phyloP scores from a whole-genome alignment of 2,797 vertebrate genomes.

The Silurus aristotelis region DNA sequence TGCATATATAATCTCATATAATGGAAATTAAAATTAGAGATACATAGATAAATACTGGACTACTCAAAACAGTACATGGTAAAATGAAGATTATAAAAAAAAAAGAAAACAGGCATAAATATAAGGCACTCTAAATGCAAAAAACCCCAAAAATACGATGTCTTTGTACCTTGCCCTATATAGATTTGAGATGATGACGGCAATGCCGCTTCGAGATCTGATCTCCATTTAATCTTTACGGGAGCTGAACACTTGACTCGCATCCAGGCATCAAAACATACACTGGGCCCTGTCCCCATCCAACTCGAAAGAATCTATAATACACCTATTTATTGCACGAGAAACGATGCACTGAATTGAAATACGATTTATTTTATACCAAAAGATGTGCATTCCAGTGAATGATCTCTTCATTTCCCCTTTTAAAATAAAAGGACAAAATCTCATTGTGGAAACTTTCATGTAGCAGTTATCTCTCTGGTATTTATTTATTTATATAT shows the following conservation, averaged over 20 bases:
- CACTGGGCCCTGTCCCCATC: not conserved
- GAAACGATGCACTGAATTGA: conserved; percentile 89
- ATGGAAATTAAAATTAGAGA: conserved; percentile 70
- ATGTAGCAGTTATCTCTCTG: conserved; percentile 46
- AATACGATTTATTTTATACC: conserved; percentile 81
- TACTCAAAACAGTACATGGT: conserved; percentile 72
- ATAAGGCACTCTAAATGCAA: conserved; percentile 99
- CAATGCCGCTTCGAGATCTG: not conserved
- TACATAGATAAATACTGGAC: conserved; percentile 69
- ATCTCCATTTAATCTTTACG: not conserved
- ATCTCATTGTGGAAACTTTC: conserved; percentile 70
- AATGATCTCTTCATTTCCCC: conserved; percentile 82
- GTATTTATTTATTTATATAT: conserved; percentile 41
- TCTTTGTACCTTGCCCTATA: conserved; percentile 73
- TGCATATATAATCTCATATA: conserved; percentile 82
- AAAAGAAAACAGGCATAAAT: conserved; percentile 96
- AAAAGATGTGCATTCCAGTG: conserved; percentile 98
- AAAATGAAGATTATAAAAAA: conserved; percentile 71
- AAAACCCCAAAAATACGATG: conserved; percentile 80
- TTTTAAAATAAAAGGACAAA: conserved; percentile 66
- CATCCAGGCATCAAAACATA: not conserved
- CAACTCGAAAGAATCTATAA: conserved; percentile 67
- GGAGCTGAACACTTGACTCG: not conserved
- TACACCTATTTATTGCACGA: conserved; percentile 95
- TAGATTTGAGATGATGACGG: conserved; percentile 59